Conservation (phyloP, 2,797 vertebrate genomes). For the Dendrocincla tyrannina region DNA sequence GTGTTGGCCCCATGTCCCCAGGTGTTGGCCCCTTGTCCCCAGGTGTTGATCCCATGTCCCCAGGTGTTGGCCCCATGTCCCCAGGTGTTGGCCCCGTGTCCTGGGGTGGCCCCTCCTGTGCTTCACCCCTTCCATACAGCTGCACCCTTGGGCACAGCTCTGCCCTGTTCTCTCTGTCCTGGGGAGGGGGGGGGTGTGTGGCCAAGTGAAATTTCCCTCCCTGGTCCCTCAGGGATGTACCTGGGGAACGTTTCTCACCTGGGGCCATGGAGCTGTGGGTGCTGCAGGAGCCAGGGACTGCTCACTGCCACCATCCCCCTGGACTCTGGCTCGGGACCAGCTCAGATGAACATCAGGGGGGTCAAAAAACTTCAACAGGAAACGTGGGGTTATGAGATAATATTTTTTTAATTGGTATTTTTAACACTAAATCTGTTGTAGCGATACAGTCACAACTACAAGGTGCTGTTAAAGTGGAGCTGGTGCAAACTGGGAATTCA, state of each 20-base stretch:
- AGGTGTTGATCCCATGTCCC: too few species aligned
- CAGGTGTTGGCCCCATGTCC: too few species aligned
- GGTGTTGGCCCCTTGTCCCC: too few species aligned
- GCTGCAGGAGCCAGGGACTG: background rate
- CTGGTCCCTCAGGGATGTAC: background rate
- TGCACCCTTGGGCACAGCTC: background rate
- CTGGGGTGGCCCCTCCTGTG: background rate
- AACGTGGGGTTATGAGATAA: background rate
- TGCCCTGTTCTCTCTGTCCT: background rate
- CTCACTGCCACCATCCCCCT: background rate
- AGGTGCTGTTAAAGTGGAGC: background rate
- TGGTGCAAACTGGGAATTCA: background rate
- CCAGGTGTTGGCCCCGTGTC: too few species aligned
- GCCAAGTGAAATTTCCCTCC: background rate
- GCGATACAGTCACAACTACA: rapidly evolving
- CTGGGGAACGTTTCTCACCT: background rate
- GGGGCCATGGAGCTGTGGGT: background rate
- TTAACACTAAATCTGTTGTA: background rate
- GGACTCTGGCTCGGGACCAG: background rate
- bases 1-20: too few species aligned
- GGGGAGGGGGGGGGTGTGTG: background rate
- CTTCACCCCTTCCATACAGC: background rate
- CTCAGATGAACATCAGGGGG: rapidly evolving
- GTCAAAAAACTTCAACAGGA: background rate
- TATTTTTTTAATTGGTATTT: background rate